phyloP scores from a whole-genome alignment of 2,113 vertebrate species.

The Gobio gobio region DNA sequence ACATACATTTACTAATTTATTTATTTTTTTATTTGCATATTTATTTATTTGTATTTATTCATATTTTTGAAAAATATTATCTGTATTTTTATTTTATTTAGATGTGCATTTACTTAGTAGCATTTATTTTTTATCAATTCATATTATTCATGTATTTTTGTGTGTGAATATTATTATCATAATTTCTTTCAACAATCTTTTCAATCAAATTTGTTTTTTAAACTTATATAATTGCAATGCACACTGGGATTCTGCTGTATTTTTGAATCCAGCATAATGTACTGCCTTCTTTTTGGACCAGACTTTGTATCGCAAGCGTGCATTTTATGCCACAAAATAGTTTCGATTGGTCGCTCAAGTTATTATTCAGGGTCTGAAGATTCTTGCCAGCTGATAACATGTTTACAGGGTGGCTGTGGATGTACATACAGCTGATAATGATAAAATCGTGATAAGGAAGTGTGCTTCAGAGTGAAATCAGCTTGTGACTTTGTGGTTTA shows the following conservation, averaged over 20 bases:
- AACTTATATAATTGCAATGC: neutral
- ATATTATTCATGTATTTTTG: too few species aligned
- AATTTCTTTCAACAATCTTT: neutral
- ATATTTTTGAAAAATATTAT: neutral
- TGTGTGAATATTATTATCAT: too few species aligned
- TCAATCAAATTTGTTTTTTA: too few species aligned
- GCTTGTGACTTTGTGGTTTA: neutral
- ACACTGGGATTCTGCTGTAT: neutral
- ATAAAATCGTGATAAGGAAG: neutral
- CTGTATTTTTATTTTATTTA: neutral
- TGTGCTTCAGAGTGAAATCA: neutral
- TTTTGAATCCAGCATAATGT: neutral
- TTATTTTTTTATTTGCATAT: neutral
- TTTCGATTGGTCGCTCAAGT: neutral
- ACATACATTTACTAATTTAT: neutral
- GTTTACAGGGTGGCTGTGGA: neutral
- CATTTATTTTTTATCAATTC: neutral
- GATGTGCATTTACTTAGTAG: neutral
- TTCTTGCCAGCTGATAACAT: neutral
- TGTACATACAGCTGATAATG: neutral
- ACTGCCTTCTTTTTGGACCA: neutral
- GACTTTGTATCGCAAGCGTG: neutral
- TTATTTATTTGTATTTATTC: neutral
- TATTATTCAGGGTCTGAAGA: neutral
- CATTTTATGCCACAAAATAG: neutral